phyloP scores from a whole-genome alignment of 2,113 vertebrate genomes.

The Myocastor coypus region DNA sequence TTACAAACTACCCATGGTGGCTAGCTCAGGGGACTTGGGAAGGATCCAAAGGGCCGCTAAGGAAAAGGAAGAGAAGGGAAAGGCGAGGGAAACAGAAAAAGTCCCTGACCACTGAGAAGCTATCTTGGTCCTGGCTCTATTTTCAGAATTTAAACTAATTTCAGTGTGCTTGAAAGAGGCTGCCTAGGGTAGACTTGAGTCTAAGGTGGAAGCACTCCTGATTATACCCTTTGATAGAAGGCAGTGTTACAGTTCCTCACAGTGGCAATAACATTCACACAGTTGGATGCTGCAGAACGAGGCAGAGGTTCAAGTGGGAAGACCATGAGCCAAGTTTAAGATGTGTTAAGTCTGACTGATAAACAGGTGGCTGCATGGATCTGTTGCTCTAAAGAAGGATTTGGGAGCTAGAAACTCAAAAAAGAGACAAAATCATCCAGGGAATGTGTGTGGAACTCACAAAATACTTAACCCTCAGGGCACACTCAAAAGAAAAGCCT shows the following conservation, averaged over 20 bases:
- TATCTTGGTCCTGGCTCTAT: neutral
- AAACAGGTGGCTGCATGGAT: neutral
- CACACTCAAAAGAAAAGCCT: neutral
- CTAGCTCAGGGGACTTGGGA: neutral
- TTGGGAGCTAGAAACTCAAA: neutral
- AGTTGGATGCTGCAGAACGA: neutral
- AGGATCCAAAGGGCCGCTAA: neutral
- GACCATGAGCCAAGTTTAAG: neutral
- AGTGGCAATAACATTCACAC: neutral
- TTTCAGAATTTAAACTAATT: neutral
- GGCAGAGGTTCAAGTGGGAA: neutral
- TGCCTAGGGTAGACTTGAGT: neutral
- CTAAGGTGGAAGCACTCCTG: neutral
- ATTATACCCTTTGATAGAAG: neutral
- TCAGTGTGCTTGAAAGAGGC: neutral
- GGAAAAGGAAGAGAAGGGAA: neutral
- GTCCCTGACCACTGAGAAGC: neutral
- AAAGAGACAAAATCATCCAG: neutral
- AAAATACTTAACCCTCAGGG: neutral
- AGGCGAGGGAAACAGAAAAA: neutral
- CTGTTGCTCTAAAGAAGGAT: neutral
- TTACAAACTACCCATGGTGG: neutral
- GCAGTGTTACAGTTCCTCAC: neutral
- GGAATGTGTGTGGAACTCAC: neutral
- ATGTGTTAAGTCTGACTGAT: neutral